A percentile compares a stretch with the other conserved stretches of the same genome.
Evolutionary conservation across 2,797 vertebrate species (phyloP).

Genomic region (Erpetoichthys calabaricus): DNA sequence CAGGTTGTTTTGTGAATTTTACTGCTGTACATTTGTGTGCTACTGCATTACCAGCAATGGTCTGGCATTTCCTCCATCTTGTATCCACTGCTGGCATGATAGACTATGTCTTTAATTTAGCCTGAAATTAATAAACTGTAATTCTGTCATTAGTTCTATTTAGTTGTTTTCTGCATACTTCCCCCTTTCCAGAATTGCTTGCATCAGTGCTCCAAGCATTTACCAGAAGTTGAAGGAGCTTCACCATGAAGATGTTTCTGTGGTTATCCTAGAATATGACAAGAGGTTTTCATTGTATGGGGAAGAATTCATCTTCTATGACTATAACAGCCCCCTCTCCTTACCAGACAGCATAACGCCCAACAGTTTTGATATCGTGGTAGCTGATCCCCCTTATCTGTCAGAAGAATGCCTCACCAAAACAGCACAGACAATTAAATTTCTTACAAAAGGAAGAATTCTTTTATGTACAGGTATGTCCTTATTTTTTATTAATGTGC

Average conservation of each 20-base stretch:
- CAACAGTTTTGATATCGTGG: slow-evolving; percentile 73
- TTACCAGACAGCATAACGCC: slow-evolving; percentile 40
- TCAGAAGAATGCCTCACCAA: slow-evolving; percentile 82
- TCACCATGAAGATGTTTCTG: slow-evolving; percentile 33
- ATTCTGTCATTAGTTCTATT: too few species aligned
- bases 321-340: slow-evolving; percentile 72
- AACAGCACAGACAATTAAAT: slow-evolving; percentile 63
- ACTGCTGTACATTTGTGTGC: too few species aligned
- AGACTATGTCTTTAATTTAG: too few species aligned
- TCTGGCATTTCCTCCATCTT: too few species aligned
- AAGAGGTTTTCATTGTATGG: slow-evolving; percentile 71
- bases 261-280: slow-evolving; percentile 73
- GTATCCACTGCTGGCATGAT: too few species aligned
- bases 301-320: slow-evolving; percentile 81
- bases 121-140: too few species aligned
- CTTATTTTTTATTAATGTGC: background rate
- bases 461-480: slow-evolving; percentile 83
- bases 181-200: slow-evolving; percentile 63
- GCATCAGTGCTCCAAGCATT: slow-evolving; percentile 76
- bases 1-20: too few species aligned
- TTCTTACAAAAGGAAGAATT: slow-evolving; percentile 74
- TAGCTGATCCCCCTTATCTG: slow-evolving; percentile 86
- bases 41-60: too few species aligned
- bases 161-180: background rate
- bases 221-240: slow-evolving; percentile 80